Percentiles rank a stretch among this genome's conserved stretches.
phyloP scores from a whole-genome alignment of 2,888 invertebrate genomes.

The Leucozona laternaria region DNA sequence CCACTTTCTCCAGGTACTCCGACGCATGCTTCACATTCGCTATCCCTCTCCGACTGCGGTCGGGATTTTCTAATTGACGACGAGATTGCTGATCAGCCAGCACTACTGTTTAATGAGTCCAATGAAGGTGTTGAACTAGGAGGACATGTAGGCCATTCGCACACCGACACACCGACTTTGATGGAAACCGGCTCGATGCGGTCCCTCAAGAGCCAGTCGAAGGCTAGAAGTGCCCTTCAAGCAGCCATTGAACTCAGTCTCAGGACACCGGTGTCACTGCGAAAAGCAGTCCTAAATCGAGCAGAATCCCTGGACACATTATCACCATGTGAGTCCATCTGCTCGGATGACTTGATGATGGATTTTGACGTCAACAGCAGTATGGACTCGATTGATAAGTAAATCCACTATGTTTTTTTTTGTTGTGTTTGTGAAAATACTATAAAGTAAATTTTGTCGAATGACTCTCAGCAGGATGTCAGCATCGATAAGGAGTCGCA shows the following conservation, averaged over 20 bases:
- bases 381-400: conserved; percentile 83
- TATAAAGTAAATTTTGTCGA: background rate
- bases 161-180: conserved; percentile 83
- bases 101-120: conserved; percentile 88
- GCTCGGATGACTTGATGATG: conserved; percentile 94
- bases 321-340: conserved; percentile 92
- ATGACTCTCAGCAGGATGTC: conserved; percentile 77
- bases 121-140: conserved; percentile 79
- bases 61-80: conserved; percentile 93
- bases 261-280: conserved; percentile 81
- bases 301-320: conserved; percentile 91
- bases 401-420: conserved; percentile 3
- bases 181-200: conserved; percentile 83
- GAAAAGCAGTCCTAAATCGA: conserved; percentile 84
- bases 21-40: conserved; percentile 90
- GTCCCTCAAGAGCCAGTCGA: conserved; percentile 80
- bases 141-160: conserved; percentile 84
- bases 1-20: conserved; percentile 90
- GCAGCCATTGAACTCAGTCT: conserved; percentile 83
- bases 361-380: conserved; percentile 88
- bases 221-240: conserved; percentile 81
- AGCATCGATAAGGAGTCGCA: conserved; percentile 81
- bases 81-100: conserved; percentile 96
- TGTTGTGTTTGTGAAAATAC: background rate
- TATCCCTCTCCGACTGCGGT: conserved; percentile 91